phyloP scores from a whole-genome alignment of 35 echinoderm and acorn worm genomes.

The Apostichopus japonicus region DNA sequence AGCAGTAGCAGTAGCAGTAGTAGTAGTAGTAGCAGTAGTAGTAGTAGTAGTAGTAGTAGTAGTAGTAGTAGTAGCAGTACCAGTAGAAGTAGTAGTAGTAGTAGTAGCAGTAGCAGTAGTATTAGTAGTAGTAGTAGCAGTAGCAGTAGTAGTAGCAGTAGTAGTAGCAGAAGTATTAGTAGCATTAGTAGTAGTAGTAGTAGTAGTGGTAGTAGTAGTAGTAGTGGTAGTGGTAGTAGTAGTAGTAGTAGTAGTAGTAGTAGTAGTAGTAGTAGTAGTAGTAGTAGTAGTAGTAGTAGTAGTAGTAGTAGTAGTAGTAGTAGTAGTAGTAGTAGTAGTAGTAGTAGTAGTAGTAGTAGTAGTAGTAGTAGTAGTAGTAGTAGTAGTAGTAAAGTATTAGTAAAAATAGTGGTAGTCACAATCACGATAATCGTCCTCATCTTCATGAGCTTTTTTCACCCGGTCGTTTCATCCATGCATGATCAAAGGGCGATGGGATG shows the following conservation, averaged over 20 bases:
- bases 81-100: background rate
- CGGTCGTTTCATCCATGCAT: too few relatives aligned
- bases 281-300: too few relatives aligned
- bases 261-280: background rate
- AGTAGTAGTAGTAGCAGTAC: background rate
- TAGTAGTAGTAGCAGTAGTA: background rate
- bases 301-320: too few relatives aligned
- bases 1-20: too few relatives aligned
- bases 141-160: too few relatives aligned
- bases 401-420: too few relatives aligned
- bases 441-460: too few relatives aligned
- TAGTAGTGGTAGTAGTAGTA: background rate
- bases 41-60: background rate
- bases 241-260: background rate
- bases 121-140: background rate
- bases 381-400: background rate
- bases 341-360: background rate
- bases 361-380: background rate
- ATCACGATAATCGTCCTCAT: too few relatives aligned
- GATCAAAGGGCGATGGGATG: too few relatives aligned
- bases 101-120: background rate
- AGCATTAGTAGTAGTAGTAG: background rate
- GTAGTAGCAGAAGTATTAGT: too few relatives aligned
- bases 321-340: background rate
- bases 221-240: background rate